Conservation (phyloP, 2,797 vertebrate genomes). For the Gambusia yucatana region DNA sequence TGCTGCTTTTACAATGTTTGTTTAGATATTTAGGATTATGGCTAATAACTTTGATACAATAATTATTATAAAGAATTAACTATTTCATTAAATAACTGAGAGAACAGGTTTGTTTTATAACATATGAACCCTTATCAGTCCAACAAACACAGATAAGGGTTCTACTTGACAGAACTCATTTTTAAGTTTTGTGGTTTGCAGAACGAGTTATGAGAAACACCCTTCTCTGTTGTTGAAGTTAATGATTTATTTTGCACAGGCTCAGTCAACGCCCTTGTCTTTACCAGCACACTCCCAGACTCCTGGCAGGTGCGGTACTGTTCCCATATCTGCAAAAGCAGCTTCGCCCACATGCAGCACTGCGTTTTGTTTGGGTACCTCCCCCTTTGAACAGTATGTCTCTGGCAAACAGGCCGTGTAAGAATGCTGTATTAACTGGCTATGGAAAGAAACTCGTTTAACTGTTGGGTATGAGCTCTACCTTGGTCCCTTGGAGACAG, state of each 20-base stretch:
- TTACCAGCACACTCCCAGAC: constrained; percentile 13
- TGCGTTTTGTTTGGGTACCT: constrained; percentile 38
- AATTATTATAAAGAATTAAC: background rate
- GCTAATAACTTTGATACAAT: background rate
- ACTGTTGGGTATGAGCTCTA: background rate
- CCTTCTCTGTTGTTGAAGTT: constrained; percentile 1
- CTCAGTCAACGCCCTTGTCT: constrained; percentile 28
- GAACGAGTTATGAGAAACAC: background rate
- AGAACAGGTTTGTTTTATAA: background rate
- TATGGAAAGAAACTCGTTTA: background rate
- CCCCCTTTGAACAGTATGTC: constrained; percentile 60
- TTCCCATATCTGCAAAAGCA: constrained; percentile 8
- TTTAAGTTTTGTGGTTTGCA: background rate
- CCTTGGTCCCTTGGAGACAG: background rate
- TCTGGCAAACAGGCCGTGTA: constrained; percentile 13
- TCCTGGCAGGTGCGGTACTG: background rate
- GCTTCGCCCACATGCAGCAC: constrained; percentile 1
- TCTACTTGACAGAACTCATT: background rate
- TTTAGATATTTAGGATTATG: background rate
- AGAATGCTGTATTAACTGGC: background rate
- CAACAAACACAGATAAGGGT: background rate
- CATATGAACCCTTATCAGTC: no score
- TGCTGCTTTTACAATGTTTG: background rate
- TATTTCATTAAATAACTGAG: background rate
- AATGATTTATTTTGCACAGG: constrained; percentile 10